phyloP scores from a whole-genome alignment of 1,140 invertebrate genomes.

The Sycophila sp. region DNA sequence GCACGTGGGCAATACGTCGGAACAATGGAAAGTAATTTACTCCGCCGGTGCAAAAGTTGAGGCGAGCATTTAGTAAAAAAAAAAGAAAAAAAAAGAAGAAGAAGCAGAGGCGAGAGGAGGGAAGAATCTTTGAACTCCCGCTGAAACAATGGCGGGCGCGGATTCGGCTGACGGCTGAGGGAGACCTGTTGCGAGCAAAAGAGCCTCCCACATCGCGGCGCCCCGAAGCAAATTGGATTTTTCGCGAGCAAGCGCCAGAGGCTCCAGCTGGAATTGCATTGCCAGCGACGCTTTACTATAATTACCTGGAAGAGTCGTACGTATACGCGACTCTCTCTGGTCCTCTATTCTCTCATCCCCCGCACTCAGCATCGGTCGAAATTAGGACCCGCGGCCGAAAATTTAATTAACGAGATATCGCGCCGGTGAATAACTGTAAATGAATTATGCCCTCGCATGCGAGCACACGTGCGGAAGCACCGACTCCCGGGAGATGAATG shows the following conservation, averaged over 20 bases:
- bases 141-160: too few relatives aligned
- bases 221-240: constrained; percentile 49
- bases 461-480: not conserved
- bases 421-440: constrained; percentile 6
- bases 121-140: too few relatives aligned
- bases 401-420: constrained; percentile 33
- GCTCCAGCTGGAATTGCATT: constrained; percentile 16
- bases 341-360: not conserved
- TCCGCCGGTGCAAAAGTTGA: too few relatives aligned
- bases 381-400: constrained; percentile 10
- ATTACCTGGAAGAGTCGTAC: not conserved
- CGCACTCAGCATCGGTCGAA: not conserved
- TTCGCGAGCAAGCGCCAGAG: constrained; percentile 29
- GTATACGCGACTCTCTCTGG: too few relatives aligned
- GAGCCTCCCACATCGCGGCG: not conserved
- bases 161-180: too few relatives aligned
- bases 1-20: too few relatives aligned
- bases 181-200: constrained; percentile 15
- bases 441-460: constrained; percentile 10
- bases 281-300: constrained; percentile 19
- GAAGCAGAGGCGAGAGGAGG: too few relatives aligned
- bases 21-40: too few relatives aligned
- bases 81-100: too few relatives aligned
- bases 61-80: too few relatives aligned
- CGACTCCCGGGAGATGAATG: not conserved